Percentiles rank a stretch among this genome's conserved stretches.
Evolutionary conservation across 2,888 invertebrate genomes (phyloP).

Genomic region (Pomacea canaliculata): DNA sequence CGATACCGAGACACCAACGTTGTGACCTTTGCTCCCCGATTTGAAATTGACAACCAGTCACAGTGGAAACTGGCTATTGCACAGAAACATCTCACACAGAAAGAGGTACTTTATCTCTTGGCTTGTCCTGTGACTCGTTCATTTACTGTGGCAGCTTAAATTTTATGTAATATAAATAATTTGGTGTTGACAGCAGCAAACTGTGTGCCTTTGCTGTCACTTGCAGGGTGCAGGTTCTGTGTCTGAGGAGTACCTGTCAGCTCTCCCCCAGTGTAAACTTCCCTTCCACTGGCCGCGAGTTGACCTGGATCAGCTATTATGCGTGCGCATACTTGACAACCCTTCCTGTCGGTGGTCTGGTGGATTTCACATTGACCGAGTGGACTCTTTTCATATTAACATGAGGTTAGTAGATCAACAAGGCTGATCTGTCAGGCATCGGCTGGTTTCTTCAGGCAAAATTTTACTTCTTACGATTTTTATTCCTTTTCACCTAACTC

Average conservation of each 20-base stretch:
- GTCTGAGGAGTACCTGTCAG: conserved; percentile 79
- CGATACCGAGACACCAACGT: conserved; percentile 91
- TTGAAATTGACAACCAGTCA: conserved; percentile 91
- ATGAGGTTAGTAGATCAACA: conserved; percentile 75
- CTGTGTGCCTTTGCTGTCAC: too few relatives aligned
- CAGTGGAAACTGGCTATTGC: conserved; percentile 84
- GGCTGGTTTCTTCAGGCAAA: not conserved
- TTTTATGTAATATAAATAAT: too few relatives aligned
- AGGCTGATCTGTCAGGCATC: too few relatives aligned
- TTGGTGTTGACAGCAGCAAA: too few relatives aligned
- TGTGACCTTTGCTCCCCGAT: conserved; percentile 92
- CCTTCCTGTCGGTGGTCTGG: conserved; percentile 83
- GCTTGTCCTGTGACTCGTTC: too few relatives aligned
- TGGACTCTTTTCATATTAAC: conserved; percentile 88
- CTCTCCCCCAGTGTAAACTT: conserved; percentile 88
- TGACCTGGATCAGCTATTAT: conserved; percentile 89
- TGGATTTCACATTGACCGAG: conserved; percentile 87
- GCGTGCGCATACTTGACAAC: conserved; percentile 80
- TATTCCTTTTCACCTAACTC: too few relatives aligned
- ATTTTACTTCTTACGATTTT: not conserved
- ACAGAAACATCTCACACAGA: conserved; percentile 80
- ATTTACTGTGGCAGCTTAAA: not conserved
- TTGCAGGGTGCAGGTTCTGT: conserved; percentile 6
- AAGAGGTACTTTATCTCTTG: conserved; percentile 45
- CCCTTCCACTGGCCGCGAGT: conserved; percentile 97